These are phyloP conservation scores for Tipula unca DNA, from an alignment of 2,888 invertebrate genomes.

Conservation along the genomic window DNA sequence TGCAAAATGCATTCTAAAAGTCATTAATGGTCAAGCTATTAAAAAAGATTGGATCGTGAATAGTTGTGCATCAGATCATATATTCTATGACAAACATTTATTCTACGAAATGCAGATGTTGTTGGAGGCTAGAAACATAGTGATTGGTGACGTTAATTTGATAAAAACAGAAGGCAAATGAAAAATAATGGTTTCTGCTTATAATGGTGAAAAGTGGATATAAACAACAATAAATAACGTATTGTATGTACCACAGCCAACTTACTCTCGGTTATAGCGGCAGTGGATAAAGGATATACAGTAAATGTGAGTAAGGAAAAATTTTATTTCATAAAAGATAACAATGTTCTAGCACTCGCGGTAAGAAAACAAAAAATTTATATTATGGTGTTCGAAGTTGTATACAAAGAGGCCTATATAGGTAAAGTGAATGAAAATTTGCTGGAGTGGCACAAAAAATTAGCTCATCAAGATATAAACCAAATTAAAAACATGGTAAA, in stretches of 20 bases:
- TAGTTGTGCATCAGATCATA: conserved; percentile 24
- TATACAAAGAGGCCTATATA: neutral
- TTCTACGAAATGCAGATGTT: conserved; percentile 19
- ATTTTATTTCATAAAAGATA: no score
- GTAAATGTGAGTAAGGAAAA: no score
- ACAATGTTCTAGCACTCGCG: neutral
- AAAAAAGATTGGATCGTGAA: conserved; percentile 23
- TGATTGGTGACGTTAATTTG: conserved; percentile 17
- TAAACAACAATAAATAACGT: no score
- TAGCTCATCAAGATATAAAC: no score
- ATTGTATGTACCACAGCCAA: no score
- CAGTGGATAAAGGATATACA: no score
- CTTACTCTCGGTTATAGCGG: no score
- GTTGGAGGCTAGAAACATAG: neutral
- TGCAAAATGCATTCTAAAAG: no score
- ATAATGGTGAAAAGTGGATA: conserved; percentile 19
- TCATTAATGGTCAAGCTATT: neutral
- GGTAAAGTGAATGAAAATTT: neutral
- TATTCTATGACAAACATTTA: conserved; percentile 15
- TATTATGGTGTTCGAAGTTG: neutral
- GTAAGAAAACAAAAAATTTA: neutral
- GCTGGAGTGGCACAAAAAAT: neutral
- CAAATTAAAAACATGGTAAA: neutral
- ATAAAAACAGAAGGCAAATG: conserved; percentile 20
- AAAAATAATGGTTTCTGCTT: conserved; percentile 22